Conservation (phyloP, 2,113 vertebrate genomes). For the Tragelaphus scriptus region DNA sequence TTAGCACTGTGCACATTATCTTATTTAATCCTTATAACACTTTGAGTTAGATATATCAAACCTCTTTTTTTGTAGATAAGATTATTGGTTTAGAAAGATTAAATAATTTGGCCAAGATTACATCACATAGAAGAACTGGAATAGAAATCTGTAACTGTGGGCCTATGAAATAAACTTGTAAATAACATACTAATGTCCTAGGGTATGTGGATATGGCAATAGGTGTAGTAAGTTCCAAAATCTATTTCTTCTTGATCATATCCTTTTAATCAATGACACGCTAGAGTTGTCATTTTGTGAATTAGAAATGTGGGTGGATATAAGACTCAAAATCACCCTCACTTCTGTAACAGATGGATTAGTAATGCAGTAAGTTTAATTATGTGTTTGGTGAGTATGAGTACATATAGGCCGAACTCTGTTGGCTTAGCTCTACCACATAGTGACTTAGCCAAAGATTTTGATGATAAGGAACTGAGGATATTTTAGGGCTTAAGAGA, state of each 20-base stretch:
- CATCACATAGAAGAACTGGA: neutral
- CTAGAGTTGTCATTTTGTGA: neutral
- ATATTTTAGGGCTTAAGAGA: neutral
- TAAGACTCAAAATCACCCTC: neutral
- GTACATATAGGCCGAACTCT: neutral
- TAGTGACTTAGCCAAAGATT: neutral
- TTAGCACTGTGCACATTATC: neutral
- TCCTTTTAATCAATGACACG: neutral
- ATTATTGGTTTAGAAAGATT: neutral
- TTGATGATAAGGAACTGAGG: neutral
- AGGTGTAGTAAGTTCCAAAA: neutral
- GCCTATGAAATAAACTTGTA: neutral
- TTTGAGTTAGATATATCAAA: neutral
- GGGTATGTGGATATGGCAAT: neutral
- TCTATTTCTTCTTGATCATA: neutral
- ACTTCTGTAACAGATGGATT: neutral
- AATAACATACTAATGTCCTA: neutral
- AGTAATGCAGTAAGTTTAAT: neutral
- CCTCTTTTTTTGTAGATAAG: neutral
- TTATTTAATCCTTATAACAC: neutral
- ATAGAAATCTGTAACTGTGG: neutral
- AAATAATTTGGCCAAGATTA: neutral
- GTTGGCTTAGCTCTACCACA: neutral
- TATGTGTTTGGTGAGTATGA: neutral
- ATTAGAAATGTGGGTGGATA: neutral